Base-by-base conservation (phyloP, 2,888 invertebrate genomes). In the Esperia sulphurella region DNA sequence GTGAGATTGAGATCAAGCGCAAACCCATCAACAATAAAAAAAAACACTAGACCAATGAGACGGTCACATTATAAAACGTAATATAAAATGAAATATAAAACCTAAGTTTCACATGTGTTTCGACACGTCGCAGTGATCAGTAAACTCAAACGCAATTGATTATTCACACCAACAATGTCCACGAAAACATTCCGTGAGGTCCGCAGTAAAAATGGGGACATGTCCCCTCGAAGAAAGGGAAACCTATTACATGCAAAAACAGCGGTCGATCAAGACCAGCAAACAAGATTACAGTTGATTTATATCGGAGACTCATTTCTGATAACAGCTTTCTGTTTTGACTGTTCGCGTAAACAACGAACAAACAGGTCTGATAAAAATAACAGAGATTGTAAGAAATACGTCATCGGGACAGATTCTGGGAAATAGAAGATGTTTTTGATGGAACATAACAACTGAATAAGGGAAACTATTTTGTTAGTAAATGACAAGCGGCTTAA, bases 231-330 rank as follows among this genome's bases (percentile, higher is more conserved):
- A 6, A 37, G n/a, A 13, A 13, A 9, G 14, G 40, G 30, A 39
- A 43, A 41, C 13, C 45, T 39, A 45, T 45, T 45, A 48, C 35
- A 41, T 43, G 30, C 44, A 35, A 48, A 48, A 48, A 48, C 48
- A 44, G 28, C 43, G 43, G 48, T 44, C 40, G 43, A 48, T 44
- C 33, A 43, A 40, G 40, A 43, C 43, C 35, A 71, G 63, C 75
- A 79, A 77, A 79, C 76, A 78, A 77, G 76, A 77, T 79, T 78
- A 76, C 62, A 58, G 62, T 65, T 76, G 77, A 78, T 79, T 78
- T 79, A 79, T 80, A 71, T 70, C 70, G 61, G 63, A 62, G 71
- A 75, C 75, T 73, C 74, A 72, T 75, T 71, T 67, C 73, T 72
- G 79, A 78, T 79, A 80, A 72, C 78, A 76, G 73, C 72, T 69